phyloP scores from a whole-genome alignment of 2,113 vertebrate genomes.

The Acanthisitta chloris region DNA sequence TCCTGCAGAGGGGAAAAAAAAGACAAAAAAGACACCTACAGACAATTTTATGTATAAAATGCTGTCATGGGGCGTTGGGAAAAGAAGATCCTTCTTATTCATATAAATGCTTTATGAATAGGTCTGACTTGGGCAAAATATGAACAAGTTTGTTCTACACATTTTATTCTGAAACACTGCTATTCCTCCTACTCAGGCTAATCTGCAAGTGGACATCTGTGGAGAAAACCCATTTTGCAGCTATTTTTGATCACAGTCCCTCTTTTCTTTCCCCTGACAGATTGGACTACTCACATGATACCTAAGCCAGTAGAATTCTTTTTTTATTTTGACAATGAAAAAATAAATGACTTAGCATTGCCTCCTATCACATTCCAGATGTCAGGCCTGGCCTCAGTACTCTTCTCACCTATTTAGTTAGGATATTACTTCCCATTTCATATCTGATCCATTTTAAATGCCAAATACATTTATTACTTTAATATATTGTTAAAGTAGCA shows the following conservation, averaged over 20 bases:
- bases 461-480: background rate
- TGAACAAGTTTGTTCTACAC: background rate
- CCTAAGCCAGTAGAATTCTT: background rate
- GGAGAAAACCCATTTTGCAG: background rate
- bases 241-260: background rate
- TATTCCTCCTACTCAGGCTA: background rate
- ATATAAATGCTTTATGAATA: background rate
- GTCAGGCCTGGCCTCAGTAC: background rate
- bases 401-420: background rate
- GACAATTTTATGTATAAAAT: background rate
- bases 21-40: background rate
- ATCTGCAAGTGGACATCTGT: background rate
- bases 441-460: background rate
- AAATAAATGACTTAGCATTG: conserved; percentile 3
- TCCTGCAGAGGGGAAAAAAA: background rate
- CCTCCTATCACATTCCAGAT: background rate
- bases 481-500: background rate
- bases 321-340: background rate
- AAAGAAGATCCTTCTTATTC: background rate
- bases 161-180: background rate
- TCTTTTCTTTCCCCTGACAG: background rate
- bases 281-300: background rate
- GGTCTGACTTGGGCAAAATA: background rate
- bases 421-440: background rate
- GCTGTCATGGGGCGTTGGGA: background rate